phyloP scores from a whole-genome alignment of 2,797 vertebrate genomes.

The Tenualosa thibaudeaui region DNA sequence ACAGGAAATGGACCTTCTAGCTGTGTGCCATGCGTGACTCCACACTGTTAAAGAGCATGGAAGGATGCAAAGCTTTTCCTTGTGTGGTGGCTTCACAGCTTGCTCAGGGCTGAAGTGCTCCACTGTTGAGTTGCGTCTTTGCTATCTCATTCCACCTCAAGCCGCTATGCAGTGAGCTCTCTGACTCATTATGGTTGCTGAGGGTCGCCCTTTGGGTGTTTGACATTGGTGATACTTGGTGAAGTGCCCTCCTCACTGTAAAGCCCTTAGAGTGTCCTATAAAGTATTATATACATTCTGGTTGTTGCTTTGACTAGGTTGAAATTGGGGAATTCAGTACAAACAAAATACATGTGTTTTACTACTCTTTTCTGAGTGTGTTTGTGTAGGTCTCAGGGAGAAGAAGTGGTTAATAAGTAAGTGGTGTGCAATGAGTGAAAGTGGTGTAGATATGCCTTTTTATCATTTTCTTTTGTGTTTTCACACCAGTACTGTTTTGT shows the following conservation, averaged over 20 bases:
- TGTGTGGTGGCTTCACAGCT: not conserved
- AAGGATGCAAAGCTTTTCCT: not conserved
- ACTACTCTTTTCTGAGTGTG: not conserved
- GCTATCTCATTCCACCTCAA: too few relatives aligned
- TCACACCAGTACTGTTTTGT: too few relatives aligned
- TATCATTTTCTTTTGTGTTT: not conserved
- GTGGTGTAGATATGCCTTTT: not conserved
- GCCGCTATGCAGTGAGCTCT: too few relatives aligned
- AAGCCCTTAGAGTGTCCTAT: too few relatives aligned
- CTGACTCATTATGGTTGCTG: too few relatives aligned
- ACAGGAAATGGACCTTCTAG: slow-evolving; percentile 11
- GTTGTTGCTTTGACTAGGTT: not conserved
- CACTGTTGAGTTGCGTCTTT: not conserved
- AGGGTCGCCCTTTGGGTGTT: too few relatives aligned
- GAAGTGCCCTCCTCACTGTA: too few relatives aligned
- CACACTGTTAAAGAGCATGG: not conserved
- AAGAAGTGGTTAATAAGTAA: too few relatives aligned
- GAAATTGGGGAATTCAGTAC: not conserved
- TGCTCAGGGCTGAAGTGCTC: not conserved
- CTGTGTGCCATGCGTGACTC: slow-evolving; percentile 1
- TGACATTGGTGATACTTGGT: too few relatives aligned
- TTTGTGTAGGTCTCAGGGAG: not conserved
- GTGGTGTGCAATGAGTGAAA: too few relatives aligned
- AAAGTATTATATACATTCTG: too few relatives aligned
- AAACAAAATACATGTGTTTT: not conserved